A percentile compares a stretch with the other conserved stretches of the same genome.
phyloP scores from a whole-genome alignment of 2,888 invertebrate species.

The Agriotes lineatus region DNA sequence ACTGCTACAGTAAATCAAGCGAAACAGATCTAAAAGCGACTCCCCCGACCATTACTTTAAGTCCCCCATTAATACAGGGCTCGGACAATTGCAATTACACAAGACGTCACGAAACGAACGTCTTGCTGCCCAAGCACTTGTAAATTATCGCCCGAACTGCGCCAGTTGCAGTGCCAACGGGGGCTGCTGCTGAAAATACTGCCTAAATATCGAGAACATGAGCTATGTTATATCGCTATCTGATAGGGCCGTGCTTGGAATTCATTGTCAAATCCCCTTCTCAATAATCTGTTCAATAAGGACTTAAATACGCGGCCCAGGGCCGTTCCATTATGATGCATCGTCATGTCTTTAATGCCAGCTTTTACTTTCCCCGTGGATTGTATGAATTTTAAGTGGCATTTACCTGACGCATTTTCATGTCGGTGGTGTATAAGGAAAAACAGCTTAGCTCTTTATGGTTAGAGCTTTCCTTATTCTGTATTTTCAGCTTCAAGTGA shows the following conservation, averaged over 20 bases:
- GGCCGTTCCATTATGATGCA: background rate
- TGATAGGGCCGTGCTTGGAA: constrained; percentile 22
- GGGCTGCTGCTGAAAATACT: constrained; percentile 17
- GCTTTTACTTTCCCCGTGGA: background rate
- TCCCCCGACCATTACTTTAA: constrained; percentile 16
- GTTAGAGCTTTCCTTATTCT: too few species aligned
- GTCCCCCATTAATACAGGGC: constrained; percentile 15
- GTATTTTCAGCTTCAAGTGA: too few species aligned
- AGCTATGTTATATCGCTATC: constrained; percentile 8
- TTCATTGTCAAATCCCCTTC: constrained; percentile 16
- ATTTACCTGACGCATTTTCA: too few species aligned
- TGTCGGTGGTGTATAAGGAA: too few species aligned
- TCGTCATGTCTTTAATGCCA: background rate
- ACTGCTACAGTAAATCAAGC: constrained; percentile 14
- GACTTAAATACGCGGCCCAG: background rate
- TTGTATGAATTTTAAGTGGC: too few species aligned
- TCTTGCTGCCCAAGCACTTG: constrained; percentile 23
- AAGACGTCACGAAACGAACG: constrained; percentile 29
- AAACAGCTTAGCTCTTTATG: too few species aligned
- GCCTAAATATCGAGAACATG: constrained; percentile 9
- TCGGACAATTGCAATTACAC: constrained; percentile 26
- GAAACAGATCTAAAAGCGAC: constrained; percentile 3
- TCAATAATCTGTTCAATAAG: constrained; percentile 1
- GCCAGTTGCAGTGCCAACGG: constrained; percentile 16
- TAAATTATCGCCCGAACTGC: constrained; percentile 29